Conservation (phyloP, 2,797 vertebrate genomes). For the Todus mexicanus region DNA sequence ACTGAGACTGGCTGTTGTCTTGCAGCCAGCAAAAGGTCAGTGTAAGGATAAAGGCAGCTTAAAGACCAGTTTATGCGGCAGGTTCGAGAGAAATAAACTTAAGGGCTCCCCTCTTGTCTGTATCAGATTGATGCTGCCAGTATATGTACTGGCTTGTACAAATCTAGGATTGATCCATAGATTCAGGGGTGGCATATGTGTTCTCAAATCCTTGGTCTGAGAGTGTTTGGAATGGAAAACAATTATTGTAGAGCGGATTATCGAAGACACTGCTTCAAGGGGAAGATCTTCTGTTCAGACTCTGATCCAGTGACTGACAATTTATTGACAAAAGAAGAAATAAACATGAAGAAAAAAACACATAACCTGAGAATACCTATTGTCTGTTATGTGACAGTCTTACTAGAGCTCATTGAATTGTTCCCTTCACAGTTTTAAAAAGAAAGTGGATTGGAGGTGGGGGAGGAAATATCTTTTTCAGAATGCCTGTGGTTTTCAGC, state of each 20-base stretch:
- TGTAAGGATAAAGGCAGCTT: neutral
- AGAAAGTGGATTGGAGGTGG: too few species aligned
- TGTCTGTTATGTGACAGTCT: neutral
- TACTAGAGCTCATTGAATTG: neutral
- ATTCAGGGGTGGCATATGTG: rapidly evolving
- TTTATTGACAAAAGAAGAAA: neutral
- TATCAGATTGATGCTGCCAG: neutral
- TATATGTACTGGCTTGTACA: neutral
- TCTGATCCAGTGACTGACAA: neutral
- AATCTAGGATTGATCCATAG: neutral
- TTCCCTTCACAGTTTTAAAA: neutral
- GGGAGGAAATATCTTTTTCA: too few species aligned
- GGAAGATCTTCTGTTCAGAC: neutral
- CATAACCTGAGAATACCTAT: neutral
- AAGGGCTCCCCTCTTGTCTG: neutral
- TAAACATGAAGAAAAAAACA: neutral
- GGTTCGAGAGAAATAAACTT: neutral
- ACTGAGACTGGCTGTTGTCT: neutral
- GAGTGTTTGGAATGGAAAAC: neutral
- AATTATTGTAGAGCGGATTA: neutral
- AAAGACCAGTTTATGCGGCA: neutral
- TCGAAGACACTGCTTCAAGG: neutral
- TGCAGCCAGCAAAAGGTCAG: neutral
- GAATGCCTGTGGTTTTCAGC: neutral
- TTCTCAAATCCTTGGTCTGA: neutral